phyloP scores from a whole-genome alignment of 2,113 vertebrate species.

The Phaethornis superciliosus region DNA sequence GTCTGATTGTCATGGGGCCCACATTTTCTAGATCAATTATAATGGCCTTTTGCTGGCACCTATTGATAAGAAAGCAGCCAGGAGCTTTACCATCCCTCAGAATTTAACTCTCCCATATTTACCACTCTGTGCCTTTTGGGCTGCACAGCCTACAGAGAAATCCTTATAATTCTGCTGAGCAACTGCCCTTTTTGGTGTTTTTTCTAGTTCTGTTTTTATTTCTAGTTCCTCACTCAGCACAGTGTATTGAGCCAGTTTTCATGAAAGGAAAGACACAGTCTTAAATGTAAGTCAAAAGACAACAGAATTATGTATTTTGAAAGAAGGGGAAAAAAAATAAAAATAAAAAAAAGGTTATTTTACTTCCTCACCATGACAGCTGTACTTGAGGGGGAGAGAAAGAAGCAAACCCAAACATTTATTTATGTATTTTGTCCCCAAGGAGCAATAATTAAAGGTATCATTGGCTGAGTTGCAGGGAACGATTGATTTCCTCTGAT shows the following conservation, averaged over 20 bases:
- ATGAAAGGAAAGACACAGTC: neutral
- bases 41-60: neutral
- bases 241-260: neutral
- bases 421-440: neutral
- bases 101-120: neutral
- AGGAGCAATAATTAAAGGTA: neutral
- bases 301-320: neutral
- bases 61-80: neutral
- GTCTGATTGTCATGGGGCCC: neutral
- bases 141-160: accelerated
- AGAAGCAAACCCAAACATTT: neutral
- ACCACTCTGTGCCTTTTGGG: neutral
- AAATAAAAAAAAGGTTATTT: neutral
- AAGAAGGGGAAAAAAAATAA: neutral
- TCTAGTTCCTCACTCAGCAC: neutral
- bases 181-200: neutral
- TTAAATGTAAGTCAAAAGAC: neutral
- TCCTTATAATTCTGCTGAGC: neutral
- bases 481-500: neutral
- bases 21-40: neutral
- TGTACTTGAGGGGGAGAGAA: neutral
- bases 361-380: neutral
- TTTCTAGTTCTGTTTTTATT: neutral
- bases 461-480: neutral
- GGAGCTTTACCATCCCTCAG: neutral